Evolutionary conservation across 2,113 vertebrate genomes (phyloP).

Genomic region (Pollimyrus isidori): DNA sequence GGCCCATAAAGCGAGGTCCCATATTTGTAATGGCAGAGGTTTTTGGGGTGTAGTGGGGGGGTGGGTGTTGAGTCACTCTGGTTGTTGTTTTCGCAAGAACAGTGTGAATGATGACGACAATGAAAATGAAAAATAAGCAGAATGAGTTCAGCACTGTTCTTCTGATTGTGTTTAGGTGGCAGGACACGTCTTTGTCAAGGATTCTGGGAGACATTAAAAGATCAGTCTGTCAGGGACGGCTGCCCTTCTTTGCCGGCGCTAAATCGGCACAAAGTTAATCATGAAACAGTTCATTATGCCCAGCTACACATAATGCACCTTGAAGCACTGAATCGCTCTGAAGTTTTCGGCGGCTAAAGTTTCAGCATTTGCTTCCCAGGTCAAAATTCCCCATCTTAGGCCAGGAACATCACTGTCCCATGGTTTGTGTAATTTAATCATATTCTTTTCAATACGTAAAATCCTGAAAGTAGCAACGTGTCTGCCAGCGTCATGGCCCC

Average conservation of each 20-base stretch:
- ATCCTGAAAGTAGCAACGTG: neutral
- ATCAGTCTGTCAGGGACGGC: neutral
- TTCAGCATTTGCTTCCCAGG: neutral
- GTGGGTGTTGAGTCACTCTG: neutral
- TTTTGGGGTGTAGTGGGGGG: neutral
- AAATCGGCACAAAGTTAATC: neutral
- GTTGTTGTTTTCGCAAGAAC: neutral
- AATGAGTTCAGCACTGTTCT: neutral
- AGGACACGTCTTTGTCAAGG: neutral
- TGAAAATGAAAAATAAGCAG: neutral
- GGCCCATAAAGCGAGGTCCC: constrained; percentile 32
- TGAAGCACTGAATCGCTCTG: neutral
- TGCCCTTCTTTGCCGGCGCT: neutral
- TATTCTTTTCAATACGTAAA: neutral
- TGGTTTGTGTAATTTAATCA: neutral
- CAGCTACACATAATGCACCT: neutral
- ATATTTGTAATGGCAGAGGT: constrained; percentile 45
- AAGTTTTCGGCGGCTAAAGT: neutral
- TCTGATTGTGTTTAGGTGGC: neutral
- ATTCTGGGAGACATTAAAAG: neutral
- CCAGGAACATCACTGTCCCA: neutral
- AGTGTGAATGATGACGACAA: neutral
- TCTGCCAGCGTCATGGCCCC: neutral
- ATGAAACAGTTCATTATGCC: neutral
- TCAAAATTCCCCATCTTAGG: neutral